Percentiles rank a stretch among this genome's conserved stretches.
These are phyloP conservation scores for Caenorhabditis panamensis DNA, from an alignment of 2,888 invertebrate species.

Conservation along the genomic window DNA sequence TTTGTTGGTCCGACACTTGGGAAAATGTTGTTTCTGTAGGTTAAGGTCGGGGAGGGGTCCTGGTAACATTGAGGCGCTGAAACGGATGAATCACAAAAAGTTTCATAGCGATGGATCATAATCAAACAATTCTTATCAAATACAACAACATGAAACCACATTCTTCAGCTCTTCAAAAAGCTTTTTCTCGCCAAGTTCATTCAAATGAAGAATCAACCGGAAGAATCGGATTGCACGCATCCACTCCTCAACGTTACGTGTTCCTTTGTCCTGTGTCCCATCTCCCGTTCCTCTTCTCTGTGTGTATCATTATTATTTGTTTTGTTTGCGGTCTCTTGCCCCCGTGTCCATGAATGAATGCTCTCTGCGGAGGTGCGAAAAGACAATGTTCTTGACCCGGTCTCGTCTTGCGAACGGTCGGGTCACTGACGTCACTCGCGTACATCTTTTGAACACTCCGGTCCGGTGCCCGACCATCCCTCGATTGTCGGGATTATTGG, in stretches of 20 bases:
- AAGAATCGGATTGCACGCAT: conserved; percentile 16
- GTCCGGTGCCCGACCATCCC: too few relatives aligned
- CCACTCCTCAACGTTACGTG: neutral
- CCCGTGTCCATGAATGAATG: neutral
- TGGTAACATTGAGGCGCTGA: too few relatives aligned
- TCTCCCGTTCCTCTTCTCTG: neutral
- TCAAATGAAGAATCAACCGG: neutral
- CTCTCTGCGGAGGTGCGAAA: conserved; percentile 21
- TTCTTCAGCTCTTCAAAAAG: neutral
- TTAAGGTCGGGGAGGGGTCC: too few relatives aligned
- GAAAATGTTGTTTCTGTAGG: neutral
- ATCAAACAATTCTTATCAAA: too few relatives aligned
- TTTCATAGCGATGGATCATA: too few relatives aligned
- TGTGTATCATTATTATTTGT: conserved; percentile 19
- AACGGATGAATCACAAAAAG: too few relatives aligned
- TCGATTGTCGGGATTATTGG: conserved; percentile 6
- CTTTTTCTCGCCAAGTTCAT: neutral
- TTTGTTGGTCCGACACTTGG: neutral
- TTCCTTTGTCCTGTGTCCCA: neutral
- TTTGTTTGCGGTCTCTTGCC: conserved; percentile 9
- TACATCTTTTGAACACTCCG: neutral
- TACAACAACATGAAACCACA: too few relatives aligned
- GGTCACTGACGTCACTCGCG: conserved; percentile 8
- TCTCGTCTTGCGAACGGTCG: neutral
- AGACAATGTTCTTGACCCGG: conserved; percentile 20